Percentiles rank a stretch among this genome's conserved stretches.
These are phyloP conservation scores for Trichosurus vulpecula DNA, from an alignment of 2,797 vertebrate species.

Conservation along the genomic window DNA sequence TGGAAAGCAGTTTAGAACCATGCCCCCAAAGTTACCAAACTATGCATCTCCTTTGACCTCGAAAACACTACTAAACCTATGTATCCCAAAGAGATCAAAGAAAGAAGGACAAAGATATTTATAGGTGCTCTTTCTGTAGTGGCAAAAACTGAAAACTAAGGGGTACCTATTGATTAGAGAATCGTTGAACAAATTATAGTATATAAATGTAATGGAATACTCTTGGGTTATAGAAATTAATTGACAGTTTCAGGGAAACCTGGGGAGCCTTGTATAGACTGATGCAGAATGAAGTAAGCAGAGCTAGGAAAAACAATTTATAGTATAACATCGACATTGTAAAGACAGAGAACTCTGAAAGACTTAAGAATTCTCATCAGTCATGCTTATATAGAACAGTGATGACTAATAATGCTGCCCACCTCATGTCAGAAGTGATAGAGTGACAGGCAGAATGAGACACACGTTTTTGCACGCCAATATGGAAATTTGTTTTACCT, in stretches of 20 bases:
- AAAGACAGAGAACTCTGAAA: background rate
- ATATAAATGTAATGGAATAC: background rate
- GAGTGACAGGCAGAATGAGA: background rate
- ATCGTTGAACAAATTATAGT: background rate
- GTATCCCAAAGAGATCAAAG: background rate
- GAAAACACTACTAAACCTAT: background rate
- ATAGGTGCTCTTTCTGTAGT: background rate
- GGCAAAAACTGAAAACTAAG: background rate
- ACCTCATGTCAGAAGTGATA: background rate
- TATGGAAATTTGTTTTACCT: background rate
- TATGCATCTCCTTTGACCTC: background rate
- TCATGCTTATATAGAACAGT: background rate
- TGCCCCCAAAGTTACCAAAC: background rate
- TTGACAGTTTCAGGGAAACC: background rate
- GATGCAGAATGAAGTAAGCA: background rate
- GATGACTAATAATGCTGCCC: background rate
- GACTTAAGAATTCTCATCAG: background rate
- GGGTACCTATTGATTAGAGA: background rate
- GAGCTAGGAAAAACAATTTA: background rate
- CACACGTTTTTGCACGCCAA: background rate
- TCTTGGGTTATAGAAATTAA: background rate
- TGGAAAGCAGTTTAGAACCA: background rate
- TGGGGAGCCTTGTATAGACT: background rate
- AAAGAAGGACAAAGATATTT: background rate
- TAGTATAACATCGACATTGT: background rate